Percentiles rank a stretch among this genome's conserved stretches.
Conservation (phyloP, 2,888 invertebrate species). For the Biston stratarius region DNA sequence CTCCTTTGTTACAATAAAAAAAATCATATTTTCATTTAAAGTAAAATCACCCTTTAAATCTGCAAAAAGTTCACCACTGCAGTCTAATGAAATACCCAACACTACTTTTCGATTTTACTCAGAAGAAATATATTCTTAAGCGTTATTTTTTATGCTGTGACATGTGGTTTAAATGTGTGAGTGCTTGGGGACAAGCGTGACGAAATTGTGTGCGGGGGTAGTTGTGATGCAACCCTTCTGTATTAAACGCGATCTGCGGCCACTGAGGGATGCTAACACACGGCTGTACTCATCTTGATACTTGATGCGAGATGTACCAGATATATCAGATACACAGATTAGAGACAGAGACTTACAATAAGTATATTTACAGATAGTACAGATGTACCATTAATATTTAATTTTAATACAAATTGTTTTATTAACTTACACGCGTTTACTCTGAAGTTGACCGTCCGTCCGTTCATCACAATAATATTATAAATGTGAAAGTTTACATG, state of each 20-base stretch:
- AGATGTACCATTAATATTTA: too few relatives aligned
- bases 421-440: too few relatives aligned
- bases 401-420: too few relatives aligned
- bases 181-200: conserved; percentile 71
- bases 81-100: conserved; percentile 2
- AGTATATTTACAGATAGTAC: too few relatives aligned
- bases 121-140: conserved; percentile 28
- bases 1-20: conserved; percentile 75
- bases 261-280: conserved; percentile 64
- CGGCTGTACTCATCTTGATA: conserved; percentile 51
- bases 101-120: conserved; percentile 1
- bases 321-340: too few relatives aligned
- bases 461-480: too few relatives aligned
- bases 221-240: conserved; percentile 81
- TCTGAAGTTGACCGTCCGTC: too few relatives aligned
- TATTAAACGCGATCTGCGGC: conserved; percentile 73
- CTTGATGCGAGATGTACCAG: conserved; percentile 36
- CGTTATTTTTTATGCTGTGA: conserved; percentile 46
- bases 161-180: conserved; percentile 35
- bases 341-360: too few relatives aligned
- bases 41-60: conserved; percentile 51
- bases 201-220: conserved; percentile 72
- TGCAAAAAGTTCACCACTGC: conserved; percentile 9
- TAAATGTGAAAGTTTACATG: too few relatives aligned
- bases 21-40: conserved; percentile 71